phyloP scores from a whole-genome alignment of 1,140 invertebrate genomes.

The Monomorium pharaonis region DNA sequence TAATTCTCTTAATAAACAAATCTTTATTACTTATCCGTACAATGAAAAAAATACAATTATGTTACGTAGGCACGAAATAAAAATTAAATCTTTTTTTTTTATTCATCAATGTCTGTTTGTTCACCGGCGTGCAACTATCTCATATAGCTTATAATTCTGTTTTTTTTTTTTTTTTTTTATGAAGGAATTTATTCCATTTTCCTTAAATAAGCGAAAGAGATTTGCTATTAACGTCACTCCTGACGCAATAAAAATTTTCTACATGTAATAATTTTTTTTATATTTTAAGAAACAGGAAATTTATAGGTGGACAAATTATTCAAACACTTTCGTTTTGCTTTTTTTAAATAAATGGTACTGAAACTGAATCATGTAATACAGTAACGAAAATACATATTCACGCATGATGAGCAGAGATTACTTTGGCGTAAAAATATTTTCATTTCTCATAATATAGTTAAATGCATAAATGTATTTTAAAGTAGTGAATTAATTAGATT shows the following conservation, averaged over 20 bases:
- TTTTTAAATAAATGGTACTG: conserved; percentile 1
- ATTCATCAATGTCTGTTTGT: background rate
- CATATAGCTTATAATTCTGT: background rate
- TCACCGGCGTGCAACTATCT: background rate
- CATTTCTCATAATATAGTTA: conserved; percentile 6
- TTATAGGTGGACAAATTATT: background rate
- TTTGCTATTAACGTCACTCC: background rate
- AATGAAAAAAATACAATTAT: background rate
- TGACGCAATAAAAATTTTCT: background rate
- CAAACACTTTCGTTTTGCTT: background rate
- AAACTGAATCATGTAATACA: background rate
- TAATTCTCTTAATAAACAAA: conserved; percentile 53
- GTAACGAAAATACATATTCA: conserved; percentile 7
- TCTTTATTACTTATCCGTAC: conserved; percentile 23
- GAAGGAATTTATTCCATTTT: background rate
- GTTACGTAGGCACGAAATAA: background rate
- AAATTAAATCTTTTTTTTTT: background rate
- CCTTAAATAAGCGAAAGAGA: background rate
- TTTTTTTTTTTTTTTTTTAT: background rate
- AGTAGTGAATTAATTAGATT: conserved; percentile 33
- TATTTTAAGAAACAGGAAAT: background rate
- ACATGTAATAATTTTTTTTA: background rate
- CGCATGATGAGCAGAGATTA: conserved; percentile 1
- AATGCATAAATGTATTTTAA: conserved; percentile 12
- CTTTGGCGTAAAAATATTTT: conserved; percentile 17